Evolutionary conservation across 2,113 vertebrate genomes (phyloP), one percentile per base, ranked within the genome.

Genomic region (Hemichromis elongatus): DNA sequence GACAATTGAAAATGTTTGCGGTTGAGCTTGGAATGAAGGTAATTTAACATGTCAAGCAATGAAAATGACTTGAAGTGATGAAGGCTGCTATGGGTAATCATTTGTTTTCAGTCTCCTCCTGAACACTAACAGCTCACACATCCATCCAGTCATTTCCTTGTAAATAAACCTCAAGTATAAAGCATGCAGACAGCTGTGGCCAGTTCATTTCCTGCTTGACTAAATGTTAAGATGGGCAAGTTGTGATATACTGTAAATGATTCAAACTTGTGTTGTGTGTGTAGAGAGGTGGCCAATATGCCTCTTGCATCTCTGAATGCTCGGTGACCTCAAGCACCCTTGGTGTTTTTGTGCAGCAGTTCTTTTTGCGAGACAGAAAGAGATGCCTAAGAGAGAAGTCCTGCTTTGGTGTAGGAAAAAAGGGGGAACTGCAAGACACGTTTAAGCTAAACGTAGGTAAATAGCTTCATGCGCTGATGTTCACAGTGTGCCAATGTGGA

Each of bases 1-100:
- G 68, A 28, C 66, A 77, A 86, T 85, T 80, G 79, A 89, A 89
- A 61, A 81, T 79, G 21, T 86, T 75, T 85, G 80, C 57, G 30
- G 89, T 57, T 59, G 45, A 80, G 68, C 82, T 77, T n/a, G 80
- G 53, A 61, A 70, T 66, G 45, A 83, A 53, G 61, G 61, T 83
- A 80, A 91, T 89, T 85, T 81, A 79, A 85, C 77, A n/a, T 85
- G 61, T 45, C 28, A 53, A 21, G 82, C 40, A 21, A 86, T 54
- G 66, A 61, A 73, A 89, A 57, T 83, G 45, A 86, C 33, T 79
- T 42, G 14, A 84, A 83, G 37, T 59, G 88, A 88, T 79, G 35
- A 80, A 78, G 61, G 84, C 47, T 82, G 77, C 68, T 77, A 30
- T 35, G 21, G 68, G 30, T 33, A 37, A 16, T 24, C 66, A 81